Evolutionary conservation across 2,888 invertebrate genomes (phyloP).

Genomic region (Theretra japonica): DNA sequence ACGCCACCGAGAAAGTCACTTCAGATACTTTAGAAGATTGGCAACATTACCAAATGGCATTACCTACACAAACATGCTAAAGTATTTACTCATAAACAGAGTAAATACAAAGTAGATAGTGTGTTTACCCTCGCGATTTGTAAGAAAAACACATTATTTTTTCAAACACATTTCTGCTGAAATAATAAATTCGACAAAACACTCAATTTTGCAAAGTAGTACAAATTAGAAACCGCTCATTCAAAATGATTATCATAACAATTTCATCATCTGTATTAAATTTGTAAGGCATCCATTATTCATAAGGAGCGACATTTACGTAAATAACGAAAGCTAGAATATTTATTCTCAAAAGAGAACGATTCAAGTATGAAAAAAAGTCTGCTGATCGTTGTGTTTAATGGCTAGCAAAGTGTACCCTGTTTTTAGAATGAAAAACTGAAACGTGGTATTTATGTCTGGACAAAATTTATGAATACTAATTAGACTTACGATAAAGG

Average conservation of each 20-base stretch:
- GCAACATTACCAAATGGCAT: no score
- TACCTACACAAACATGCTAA: no score
- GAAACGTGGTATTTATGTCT: neutral
- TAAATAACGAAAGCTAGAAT: conserved; percentile 54
- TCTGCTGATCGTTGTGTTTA: neutral
- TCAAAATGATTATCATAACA: conserved; percentile 34
- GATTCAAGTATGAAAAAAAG: neutral
- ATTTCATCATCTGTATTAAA: conserved; percentile 38
- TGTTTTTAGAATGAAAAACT: neutral
- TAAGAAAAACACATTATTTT: no score
- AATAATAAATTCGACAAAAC: neutral
- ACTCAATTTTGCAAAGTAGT: conserved; percentile 36
- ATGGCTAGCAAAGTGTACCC: neutral
- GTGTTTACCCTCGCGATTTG: no score
- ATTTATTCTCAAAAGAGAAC: conserved; percentile 32
- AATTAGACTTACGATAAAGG: no score
- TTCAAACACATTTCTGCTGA: no score
- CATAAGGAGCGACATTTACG: conserved; percentile 52
- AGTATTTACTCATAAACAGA: no score
- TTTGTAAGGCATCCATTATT: conserved; percentile 44
- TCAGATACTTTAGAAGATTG: no score
- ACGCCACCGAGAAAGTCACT: no score
- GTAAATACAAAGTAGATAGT: no score
- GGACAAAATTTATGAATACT: neutral
- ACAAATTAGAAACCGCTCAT: conserved; percentile 29